A percentile compares a stretch with the other conserved stretches of the same genome.
These are phyloP conservation scores for Avahi laniger DNA, from an alignment of 2,797 vertebrate species.

Conservation along the genomic window DNA sequence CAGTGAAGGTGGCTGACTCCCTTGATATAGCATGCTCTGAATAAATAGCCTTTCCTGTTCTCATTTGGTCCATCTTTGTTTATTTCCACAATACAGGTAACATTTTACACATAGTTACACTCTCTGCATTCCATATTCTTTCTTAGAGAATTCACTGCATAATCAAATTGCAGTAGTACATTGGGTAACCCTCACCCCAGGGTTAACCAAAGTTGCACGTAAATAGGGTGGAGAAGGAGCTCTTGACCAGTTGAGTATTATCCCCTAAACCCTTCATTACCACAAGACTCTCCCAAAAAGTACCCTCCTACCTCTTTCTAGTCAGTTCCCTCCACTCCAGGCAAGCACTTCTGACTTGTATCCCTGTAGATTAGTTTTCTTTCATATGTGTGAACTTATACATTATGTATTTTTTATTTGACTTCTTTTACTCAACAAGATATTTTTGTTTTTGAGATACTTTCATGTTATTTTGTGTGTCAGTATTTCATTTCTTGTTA, in stretches of 20 bases:
- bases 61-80: neutral
- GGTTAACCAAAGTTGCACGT: neutral
- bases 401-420: neutral
- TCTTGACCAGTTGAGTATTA: neutral
- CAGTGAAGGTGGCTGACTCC: neutral
- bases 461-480: neutral
- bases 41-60: neutral
- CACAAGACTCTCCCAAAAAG: neutral
- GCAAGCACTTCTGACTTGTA: neutral
- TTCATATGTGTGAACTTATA: neutral
- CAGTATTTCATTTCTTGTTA: neutral
- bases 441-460: neutral
- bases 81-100: neutral
- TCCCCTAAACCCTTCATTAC: neutral
- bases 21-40: neutral
- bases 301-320: neutral
- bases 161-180: neutral
- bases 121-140: neutral
- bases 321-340: too few relatives aligned
- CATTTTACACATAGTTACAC: neutral
- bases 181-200: neutral
- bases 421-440: neutral
- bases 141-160: neutral
- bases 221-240: neutral
- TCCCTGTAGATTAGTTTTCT: neutral